These are phyloP conservation scores for Noturus placidus DNA, from an alignment of 2,113 vertebrate genomes.

Conservation along the genomic window DNA sequence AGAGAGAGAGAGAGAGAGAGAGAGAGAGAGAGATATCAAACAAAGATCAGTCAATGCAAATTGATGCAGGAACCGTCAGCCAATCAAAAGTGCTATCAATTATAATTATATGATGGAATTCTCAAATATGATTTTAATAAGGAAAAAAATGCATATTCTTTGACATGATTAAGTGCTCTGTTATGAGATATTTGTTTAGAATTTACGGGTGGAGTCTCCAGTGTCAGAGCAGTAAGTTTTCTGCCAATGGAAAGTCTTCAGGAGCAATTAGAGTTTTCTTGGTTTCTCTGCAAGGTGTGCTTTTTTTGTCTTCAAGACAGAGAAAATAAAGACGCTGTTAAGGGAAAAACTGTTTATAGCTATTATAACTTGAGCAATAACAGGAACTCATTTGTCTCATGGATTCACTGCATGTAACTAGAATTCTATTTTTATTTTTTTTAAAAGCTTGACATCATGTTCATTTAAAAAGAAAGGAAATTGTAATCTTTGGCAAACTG, in stretches of 20 bases:
- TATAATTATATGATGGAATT: not conserved
- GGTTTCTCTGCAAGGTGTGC: not conserved
- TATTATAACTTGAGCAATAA: not conserved
- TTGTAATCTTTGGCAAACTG: not conserved
- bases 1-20: slow-evolving; percentile 25
- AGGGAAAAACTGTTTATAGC: not conserved
- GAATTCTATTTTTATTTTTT: not conserved
- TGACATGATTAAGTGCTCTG: not conserved
- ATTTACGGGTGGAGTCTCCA: not conserved
- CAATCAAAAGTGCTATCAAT: not conserved
- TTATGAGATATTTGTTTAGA: not conserved
- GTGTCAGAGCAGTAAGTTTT: not conserved
- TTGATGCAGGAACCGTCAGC: not conserved
- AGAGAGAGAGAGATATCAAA: slow-evolving; percentile 27
- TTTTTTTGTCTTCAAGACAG: not conserved
- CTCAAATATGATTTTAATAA: not conserved
- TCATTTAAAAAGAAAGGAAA: not conserved
- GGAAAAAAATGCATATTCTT: not conserved
- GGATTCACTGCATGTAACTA: not conserved
- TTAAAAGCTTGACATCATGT: not conserved
- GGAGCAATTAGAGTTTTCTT: not conserved
- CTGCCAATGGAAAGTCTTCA: not conserved
- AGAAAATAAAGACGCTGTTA: not conserved
- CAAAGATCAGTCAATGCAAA: not conserved
- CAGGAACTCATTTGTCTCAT: not conserved